Evolutionary conservation across 2,888 invertebrate genomes (phyloP), one percentile per base, ranked within the genome.

Genomic region (Lasioglossum pauxillum): DNA sequence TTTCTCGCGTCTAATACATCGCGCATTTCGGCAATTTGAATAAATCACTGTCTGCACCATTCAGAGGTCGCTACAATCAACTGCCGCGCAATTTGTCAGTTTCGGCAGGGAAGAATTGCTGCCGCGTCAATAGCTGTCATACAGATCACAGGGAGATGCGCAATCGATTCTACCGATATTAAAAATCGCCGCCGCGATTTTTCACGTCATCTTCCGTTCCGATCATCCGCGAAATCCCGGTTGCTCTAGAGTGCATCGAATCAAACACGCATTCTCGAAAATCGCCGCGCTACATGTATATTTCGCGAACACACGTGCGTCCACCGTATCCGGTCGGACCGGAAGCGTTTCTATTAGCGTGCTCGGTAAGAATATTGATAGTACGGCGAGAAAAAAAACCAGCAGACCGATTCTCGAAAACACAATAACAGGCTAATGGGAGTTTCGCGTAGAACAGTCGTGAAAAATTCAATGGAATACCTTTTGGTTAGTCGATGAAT

Each of bases 361-460:
- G 53, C 53, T 10, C 53, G 23, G 53, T 23, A 53, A 53, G 53
- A 53, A 53, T n/a, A 53, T 53, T 53, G 53, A 53, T n/a, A 53
- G 53, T 35, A 67, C 35, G 1, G 7, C 31, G 35, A 77, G 53
- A 23, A 23, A 53, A 53, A 53, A 10, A 53, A n/a, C 10, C 67
- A 73, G 76, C 53, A 27, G 44, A n/a, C 67, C 80, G 53, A 73
- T 80, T 76, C 67, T 76, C 73, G 73, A 46, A 76, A 77, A 77
- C 83, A 83, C 76, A 80, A 80, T 73, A 83, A 83, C 74, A 60
- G 73, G 80, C 79, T 83, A 83, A 83, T 80, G 79, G 82, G 60
- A 41, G 69, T 53, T 80, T 41, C 75, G 75, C 31, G 72, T 27
- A 53, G n/a, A 53, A 16, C 53, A 44, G 72, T 72, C 19, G 53